Evolutionary conservation across 2,797 vertebrate species (phyloP), one percentile per base, ranked within the genome.

Genomic region (Phalanger gymnotis): DNA sequence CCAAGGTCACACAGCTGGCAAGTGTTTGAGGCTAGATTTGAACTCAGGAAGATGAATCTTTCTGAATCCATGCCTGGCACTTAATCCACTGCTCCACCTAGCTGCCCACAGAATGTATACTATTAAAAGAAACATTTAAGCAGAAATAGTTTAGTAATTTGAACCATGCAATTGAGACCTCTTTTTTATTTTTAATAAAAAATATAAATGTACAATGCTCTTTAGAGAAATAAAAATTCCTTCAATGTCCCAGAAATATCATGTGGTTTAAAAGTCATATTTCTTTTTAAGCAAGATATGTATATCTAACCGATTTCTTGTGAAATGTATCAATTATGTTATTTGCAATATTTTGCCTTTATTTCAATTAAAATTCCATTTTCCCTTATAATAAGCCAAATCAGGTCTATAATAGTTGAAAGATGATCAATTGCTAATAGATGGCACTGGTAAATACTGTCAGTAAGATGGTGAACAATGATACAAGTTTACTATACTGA

Each of bases 171-270:
- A 92, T 12, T 92, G 95, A 96, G 93, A 94, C 91, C 55, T 93
- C 56, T 95, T 95, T 90, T 97, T 97, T 97, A 97, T 97, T 96
- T 96, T 93, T 95, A 95, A 96, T 97, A 97, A 98, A 81, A 98
- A 95, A 94, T 94, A 97, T 96, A 95, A 92, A 95, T 56, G 10
- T 97, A 94, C 96, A 97, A 95, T 97, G 89, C 73, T 96, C 95
- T 96, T 95, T 61, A 97, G 95, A 97, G 93, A 93, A 97, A 97
- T 73, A 96, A 97, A 97, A 94, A 90, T 81, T 95, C 90, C 90
- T 97, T 97, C 96, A 96, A 94, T 94, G 87, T n/a, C 91, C 96
- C 92, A 89, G n/a, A 66, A 96, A 96, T 96, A 96, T 28, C 93
- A 96, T 55, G 54, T 97, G 93, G 93, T 91, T 96, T 96, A 96